Evolutionary conservation across 2,797 vertebrate genomes (phyloP), one percentile per base, ranked within the genome.

Genomic region (Sorex maritimensis): DNA sequence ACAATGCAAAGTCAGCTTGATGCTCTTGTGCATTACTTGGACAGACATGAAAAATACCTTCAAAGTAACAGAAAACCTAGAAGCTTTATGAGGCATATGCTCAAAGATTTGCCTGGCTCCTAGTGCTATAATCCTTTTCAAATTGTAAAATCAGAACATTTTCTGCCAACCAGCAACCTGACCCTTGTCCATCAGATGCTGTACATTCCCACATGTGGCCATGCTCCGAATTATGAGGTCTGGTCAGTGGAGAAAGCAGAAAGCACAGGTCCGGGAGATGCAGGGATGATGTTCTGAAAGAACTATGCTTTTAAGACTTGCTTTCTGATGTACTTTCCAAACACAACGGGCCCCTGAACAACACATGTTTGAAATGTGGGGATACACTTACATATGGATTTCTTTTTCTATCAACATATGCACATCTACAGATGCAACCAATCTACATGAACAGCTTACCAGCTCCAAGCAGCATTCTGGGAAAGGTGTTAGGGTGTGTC

Each of bases 101-200:
- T 75, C 17, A 67, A 24, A 34, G 75, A 86, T 71, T 84, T 86
- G 86, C 73, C 46, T 81, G 86, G 69, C 8, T 90, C 23, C 63
- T 15, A 72, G n/a, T 12, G 84, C 67, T 79, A 9, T 69, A 84
- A 91, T 82, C 81, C 71, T 77, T 94, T 95, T 34, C 26, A 73
- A 63, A 83, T 28, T 78, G 75, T n/a, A 80, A 82, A 90, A 74
- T 12, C 71, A 81, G 90, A 90, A 87, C 83, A 6, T 74, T 80
- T 90, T 61, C 30, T 41, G 63, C 30, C n/a, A 19, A 49, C 58
- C 12, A 5, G 28, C 71, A 87, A 77, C n/a, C 28, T 58, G 81
- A 92, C 23, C 15, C 68, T 10, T 67, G 24, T 61, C 55, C 75
- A 69, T 14, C 28, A 52, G 26, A 11, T 79, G 30, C n/a, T 93